Conservation (phyloP, 2,113 vertebrate genomes). For the Ochotona princeps region DNA sequence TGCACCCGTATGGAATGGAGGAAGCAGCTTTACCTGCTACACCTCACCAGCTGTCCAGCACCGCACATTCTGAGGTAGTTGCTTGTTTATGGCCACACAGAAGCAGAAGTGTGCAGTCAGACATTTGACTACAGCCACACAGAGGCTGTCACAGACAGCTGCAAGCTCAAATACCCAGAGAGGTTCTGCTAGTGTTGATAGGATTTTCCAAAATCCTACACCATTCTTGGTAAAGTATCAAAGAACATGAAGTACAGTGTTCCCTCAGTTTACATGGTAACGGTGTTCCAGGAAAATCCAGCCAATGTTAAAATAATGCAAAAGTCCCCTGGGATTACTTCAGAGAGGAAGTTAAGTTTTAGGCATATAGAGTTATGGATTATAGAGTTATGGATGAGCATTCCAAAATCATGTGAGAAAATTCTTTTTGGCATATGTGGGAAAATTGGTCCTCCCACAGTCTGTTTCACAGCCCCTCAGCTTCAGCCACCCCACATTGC, state of each 20-base stretch:
- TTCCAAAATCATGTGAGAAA: background rate
- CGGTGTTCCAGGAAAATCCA: constrained; percentile 14
- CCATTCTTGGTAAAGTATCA: background rate
- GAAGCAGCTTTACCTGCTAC: too few species aligned
- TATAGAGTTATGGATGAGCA: too few species aligned
- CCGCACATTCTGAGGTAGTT: background rate
- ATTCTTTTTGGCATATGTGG: background rate
- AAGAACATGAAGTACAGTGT: background rate
- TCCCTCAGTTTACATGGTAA: background rate
- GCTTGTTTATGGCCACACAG: background rate
- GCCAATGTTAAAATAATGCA: background rate
- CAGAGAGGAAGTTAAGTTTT: background rate
- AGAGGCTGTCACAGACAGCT: background rate
- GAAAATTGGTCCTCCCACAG: background rate
- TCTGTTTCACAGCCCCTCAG: background rate
- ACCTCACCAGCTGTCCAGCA: too few species aligned
- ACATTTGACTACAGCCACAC: background rate
- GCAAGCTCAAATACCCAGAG: background rate
- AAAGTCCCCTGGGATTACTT: constrained; percentile 13
- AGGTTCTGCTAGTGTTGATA: background rate
- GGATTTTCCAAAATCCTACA: constrained; percentile 28
- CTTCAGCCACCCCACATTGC: background rate
- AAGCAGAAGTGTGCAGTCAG: constrained; percentile 20
- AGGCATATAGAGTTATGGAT: background rate
- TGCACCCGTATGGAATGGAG: too few species aligned